A percentile compares a stretch with the other conserved stretches of the same genome.
These are phyloP conservation scores for Bovichtus variegatus DNA, from an alignment of 2,797 vertebrate genomes.

Conservation along the genomic window DNA sequence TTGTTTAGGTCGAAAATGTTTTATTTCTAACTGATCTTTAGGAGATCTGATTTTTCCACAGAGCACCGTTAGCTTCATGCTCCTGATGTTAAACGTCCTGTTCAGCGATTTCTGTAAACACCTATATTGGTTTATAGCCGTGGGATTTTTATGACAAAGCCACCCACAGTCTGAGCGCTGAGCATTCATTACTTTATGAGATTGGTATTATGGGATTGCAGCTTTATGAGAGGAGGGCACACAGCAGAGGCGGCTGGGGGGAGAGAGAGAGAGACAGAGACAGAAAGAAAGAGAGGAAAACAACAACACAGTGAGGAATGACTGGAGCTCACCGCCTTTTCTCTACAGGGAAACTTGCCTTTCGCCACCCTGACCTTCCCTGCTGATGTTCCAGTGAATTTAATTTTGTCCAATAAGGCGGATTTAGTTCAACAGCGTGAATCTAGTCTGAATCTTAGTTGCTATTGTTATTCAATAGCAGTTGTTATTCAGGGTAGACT, in stretches of 20 bases:
- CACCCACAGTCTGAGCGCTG: slow-evolving; percentile 25
- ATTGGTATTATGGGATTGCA: slow-evolving; percentile 54
- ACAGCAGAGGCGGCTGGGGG: neutral
- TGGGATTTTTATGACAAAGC: slow-evolving; percentile 56
- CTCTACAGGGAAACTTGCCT: neutral
- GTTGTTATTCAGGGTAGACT: neutral
- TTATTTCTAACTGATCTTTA: neutral
- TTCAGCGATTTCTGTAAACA: slow-evolving; percentile 41
- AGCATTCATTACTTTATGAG: slow-evolving; percentile 54
- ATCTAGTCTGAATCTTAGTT: neutral
- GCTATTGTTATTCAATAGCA: neutral
- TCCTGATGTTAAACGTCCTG: neutral
- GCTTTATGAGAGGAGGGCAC: slow-evolving; percentile 27
- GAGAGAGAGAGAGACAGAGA: neutral
- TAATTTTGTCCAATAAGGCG: neutral
- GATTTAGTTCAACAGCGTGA: neutral
- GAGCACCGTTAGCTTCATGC: neutral
- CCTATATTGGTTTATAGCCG: slow-evolving; percentile 32
- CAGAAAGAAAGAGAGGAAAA: too few species aligned
- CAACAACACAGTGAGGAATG: neutral
- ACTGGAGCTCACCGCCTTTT: neutral
- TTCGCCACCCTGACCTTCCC: neutral
- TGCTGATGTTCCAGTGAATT: neutral
- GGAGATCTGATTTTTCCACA: neutral
- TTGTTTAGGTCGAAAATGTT: neutral